Evolutionary conservation across 1,140 invertebrate genomes (phyloP), one percentile per base, ranked within the genome.

Genomic region (Diabrotica virgifera): DNA sequence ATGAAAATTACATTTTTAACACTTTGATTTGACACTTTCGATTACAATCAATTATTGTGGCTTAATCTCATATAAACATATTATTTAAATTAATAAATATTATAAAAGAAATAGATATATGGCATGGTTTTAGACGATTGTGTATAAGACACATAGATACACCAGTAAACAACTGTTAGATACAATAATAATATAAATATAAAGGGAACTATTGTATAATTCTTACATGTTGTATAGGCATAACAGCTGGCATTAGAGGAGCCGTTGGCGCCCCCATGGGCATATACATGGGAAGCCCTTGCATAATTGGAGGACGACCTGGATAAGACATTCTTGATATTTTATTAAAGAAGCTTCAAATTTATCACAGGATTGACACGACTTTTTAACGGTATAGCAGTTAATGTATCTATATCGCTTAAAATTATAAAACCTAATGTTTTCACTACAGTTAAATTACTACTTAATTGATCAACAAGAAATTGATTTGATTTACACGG

Each of bases 271-370:
- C 80, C 52, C 73, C 69, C 74, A 79, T 82, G 35, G 80, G 78
- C 75, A 84, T 82, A 12, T 82, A 82, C 81, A 85, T 85, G 11
- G 80, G 76, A 36, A 81, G 73, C 35, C 82, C 83, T 63, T 84
- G 84, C 72, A 84, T 83, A 74, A 86, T 83, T 8, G 84, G 84
- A 11, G 84, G 83, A 65, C 70, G 77, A 35, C 81, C 80, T 36
- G 82, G 82, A 69, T 79, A 84, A 13, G 82, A 84, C 82, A 84
- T 84, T 6, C 12, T 62, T 36, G 8, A 37, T 8, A 5, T 24
- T 59, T 5, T 59, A 58, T 58, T 10, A 4, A 37, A 12, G 38
- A 57, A 46, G n/a, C 8, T 10, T 46, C 4, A 46, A 46, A 10
- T 3, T 36, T 38, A 55, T 10, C 35, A 10, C 9, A 24, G 24